phyloP scores from a whole-genome alignment of 2,888 invertebrate species.

The Phengaris arion region DNA sequence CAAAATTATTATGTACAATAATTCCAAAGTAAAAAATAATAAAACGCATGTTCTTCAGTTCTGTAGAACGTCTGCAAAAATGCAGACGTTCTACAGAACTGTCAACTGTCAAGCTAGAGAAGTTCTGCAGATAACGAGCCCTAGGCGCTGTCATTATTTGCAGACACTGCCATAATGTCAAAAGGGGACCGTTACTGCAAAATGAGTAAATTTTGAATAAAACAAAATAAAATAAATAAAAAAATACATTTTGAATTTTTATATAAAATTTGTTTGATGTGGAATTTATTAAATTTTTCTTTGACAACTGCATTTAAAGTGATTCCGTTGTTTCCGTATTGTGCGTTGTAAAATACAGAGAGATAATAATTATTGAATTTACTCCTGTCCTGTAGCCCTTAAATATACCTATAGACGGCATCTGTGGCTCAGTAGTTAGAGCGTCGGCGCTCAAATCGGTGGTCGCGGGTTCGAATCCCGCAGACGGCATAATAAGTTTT shows the following conservation, averaged over 20 bases:
- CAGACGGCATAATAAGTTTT: too few relatives aligned
- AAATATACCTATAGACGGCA: too few relatives aligned
- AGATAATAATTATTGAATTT: too few relatives aligned
- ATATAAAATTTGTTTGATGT: background rate
- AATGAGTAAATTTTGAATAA: background rate
- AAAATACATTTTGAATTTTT: background rate
- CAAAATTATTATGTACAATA: too few relatives aligned
- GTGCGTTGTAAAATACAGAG: too few relatives aligned
- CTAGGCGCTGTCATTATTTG: background rate
- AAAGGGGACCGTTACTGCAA: background rate
- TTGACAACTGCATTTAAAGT: background rate
- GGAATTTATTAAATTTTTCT: background rate
- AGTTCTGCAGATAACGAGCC: constrained; percentile 6
- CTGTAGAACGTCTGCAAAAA: too few relatives aligned
- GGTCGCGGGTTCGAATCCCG: too few relatives aligned
- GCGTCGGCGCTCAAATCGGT: too few relatives aligned
- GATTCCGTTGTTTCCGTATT: background rate
- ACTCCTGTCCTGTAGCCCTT: too few relatives aligned
- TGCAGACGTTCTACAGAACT: background rate
- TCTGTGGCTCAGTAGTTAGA: too few relatives aligned
- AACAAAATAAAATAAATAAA: too few relatives aligned
- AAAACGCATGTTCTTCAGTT: background rate
- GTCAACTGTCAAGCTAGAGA: background rate
- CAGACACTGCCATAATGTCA: background rate
- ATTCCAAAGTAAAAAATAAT: background rate